phyloP scores from a whole-genome alignment of 2,797 vertebrate species.

The Erethizon dorsatum region DNA sequence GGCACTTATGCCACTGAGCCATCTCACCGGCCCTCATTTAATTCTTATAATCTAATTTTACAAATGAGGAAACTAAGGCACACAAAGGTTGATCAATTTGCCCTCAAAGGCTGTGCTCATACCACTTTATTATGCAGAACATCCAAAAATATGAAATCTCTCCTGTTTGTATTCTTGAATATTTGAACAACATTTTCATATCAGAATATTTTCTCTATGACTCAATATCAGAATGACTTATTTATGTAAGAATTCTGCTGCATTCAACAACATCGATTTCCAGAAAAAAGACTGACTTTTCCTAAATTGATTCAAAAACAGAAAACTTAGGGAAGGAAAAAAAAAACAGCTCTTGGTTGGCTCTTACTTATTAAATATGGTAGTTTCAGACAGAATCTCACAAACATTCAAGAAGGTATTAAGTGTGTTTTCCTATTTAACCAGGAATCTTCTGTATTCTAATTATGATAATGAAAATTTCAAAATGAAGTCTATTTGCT shows the following conservation, averaged over 20 bases:
- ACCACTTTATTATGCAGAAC: background rate
- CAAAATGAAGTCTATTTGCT: slow-evolving; percentile 30
- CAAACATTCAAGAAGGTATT: slow-evolving; percentile 22
- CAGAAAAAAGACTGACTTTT: slow-evolving; percentile 48
- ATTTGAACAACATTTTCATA: slow-evolving; percentile 41
- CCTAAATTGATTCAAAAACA: background rate
- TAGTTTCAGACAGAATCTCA: slow-evolving; percentile 27
- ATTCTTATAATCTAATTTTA: background rate
- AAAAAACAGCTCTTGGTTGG: background rate
- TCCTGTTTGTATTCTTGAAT: background rate
- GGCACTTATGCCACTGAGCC: no score
- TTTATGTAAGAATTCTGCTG: slow-evolving; percentile 38
- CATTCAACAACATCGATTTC: slow-evolving; percentile 44
- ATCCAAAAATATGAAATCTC: background rate
- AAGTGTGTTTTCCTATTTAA: slow-evolving; percentile 13
- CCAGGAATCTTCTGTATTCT: slow-evolving; percentile 27
- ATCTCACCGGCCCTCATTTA: no score
- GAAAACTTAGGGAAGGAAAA: slow-evolving; percentile 21
- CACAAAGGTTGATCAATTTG: background rate
- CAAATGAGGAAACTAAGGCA: background rate
- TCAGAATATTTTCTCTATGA: background rate
- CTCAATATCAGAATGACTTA: slow-evolving; percentile 19
- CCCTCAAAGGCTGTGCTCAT: background rate
- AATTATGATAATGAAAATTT: slow-evolving; percentile 33
- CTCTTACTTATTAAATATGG: background rate